Percentiles rank a stretch among this genome's conserved stretches.
Evolutionary conservation across 2,113 vertebrate genomes (phyloP).

Genomic region (Heterotis niloticus): DNA sequence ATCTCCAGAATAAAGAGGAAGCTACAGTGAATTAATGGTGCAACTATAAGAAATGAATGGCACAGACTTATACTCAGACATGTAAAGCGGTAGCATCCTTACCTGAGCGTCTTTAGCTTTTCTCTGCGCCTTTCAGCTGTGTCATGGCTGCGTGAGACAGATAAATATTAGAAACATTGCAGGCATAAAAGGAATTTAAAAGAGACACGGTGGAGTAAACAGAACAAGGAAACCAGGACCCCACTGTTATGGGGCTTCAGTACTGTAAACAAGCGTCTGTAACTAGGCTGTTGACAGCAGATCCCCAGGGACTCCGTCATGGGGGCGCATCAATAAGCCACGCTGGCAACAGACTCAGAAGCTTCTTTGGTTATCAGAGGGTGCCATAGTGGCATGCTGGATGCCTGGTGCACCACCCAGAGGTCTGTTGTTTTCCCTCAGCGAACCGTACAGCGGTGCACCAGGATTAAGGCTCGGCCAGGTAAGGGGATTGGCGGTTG

Average conservation of each 20-base stretch:
- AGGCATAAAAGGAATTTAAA: neutral
- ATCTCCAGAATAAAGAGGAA: neutral
- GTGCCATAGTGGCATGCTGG: too few relatives aligned
- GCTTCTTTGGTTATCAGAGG: too few relatives aligned
- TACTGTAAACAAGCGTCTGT: neutral
- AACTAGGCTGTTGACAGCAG: neutral
- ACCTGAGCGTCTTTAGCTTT: constrained; percentile 18
- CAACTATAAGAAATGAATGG: too few relatives aligned
- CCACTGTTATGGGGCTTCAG: neutral
- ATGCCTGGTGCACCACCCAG: too few relatives aligned
- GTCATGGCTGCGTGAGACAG: constrained; percentile 9
- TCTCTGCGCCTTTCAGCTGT: neutral
- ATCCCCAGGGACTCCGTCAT: neutral
- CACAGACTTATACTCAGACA: neutral
- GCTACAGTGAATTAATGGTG: neutral
- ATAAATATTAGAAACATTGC: neutral
- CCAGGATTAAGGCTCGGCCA: too few relatives aligned
- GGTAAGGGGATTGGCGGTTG: too few relatives aligned
- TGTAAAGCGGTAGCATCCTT: neutral
- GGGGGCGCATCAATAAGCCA: neutral
- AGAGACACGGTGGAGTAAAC: neutral
- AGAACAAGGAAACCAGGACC: neutral
- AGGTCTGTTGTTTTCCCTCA: too few relatives aligned
- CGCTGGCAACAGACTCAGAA: neutral
- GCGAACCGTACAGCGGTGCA: too few relatives aligned